These are phyloP conservation scores for Sylvia atricapilla DNA, from an alignment of 2,113 vertebrate genomes.

Conservation along the genomic window DNA sequence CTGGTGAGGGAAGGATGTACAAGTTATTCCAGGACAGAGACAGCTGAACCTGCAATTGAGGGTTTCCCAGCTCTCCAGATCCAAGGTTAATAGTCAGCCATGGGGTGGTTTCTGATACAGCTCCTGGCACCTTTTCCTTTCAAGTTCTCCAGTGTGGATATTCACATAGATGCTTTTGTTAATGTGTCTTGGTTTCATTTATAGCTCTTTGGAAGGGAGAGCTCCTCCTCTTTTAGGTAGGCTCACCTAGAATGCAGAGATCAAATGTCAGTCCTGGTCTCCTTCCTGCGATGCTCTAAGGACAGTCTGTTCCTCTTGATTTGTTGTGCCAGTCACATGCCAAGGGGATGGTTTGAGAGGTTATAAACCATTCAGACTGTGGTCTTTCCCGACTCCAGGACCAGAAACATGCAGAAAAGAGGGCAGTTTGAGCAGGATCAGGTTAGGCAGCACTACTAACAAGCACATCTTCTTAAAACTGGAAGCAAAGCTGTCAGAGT, in stretches of 20 bases:
- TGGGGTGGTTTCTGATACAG: not conserved
- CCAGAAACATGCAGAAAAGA: not conserved
- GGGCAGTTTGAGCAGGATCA: not conserved
- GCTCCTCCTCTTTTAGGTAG: not conserved
- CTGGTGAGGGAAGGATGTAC: not conserved
- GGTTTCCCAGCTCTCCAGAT: not conserved
- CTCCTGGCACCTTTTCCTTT: not conserved
- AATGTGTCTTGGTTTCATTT: not conserved
- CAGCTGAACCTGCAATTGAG: not conserved
- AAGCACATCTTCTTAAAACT: not conserved
- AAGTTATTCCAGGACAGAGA: not conserved
- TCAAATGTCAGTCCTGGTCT: accelerated
- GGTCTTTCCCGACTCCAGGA: not conserved
- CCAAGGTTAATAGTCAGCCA: not conserved
- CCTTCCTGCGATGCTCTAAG: not conserved
- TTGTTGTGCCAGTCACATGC: not conserved
- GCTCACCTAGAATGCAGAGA: not conserved
- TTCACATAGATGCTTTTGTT: not conserved
- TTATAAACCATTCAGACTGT: not conserved
- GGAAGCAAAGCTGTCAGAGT: not conserved
- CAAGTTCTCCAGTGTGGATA: not conserved
- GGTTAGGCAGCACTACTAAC: not conserved
- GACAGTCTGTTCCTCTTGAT: not conserved
- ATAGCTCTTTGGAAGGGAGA: not conserved
- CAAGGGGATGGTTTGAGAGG: not conserved